Evolutionary conservation across 1,140 invertebrate genomes (phyloP), one percentile per base, ranked within the genome.

Genomic region (Euwallacea fornicatus): DNA sequence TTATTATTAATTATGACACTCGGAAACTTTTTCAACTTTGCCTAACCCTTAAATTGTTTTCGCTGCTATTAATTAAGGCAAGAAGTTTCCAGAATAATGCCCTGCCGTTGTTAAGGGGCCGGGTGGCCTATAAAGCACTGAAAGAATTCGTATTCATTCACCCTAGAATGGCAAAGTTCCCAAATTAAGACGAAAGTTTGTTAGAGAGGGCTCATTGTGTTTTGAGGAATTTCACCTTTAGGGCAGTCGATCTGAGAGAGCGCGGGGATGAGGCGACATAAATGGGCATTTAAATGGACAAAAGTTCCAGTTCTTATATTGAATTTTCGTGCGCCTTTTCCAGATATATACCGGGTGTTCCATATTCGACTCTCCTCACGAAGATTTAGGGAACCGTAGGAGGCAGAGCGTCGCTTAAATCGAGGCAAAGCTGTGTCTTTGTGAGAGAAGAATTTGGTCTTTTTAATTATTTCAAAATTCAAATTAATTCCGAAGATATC

Each of bases 121-220:
- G 13, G 54, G 7, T 15, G 13, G 7, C 7, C 62, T 65, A 8
- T 65, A 65, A 65, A 65, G 62, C 50, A 53, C 15, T 41, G 64
- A 66, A 66, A 66, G 64, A 66, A 56, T 66, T 43, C 53, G 42
- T 42, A 66, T 66, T 66, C 64, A 55, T 66, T 66, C 64, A 7
- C 64, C 33, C 41, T 11, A 43, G 33, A 66, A 55, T 56, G 50
- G 64, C 33, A 66, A 66, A 66, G 50, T 66, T 66, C 53, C 41
- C 42, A 66, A 66, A 66, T 56, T 56, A 55, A 56, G 53, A 66
- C 50, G 47, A 56, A 56, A 66, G 50, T 66, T 66, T 66, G 41
- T 21, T 50, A 13, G 46, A 9, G n/a, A 13, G 6, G 44, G n/a
- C 61, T 50, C 50, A 50, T 63, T 63, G 61, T 33, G 46, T 50